Evolutionary conservation across 2,113 vertebrate species (phyloP).

Genomic region (Ia io): DNA sequence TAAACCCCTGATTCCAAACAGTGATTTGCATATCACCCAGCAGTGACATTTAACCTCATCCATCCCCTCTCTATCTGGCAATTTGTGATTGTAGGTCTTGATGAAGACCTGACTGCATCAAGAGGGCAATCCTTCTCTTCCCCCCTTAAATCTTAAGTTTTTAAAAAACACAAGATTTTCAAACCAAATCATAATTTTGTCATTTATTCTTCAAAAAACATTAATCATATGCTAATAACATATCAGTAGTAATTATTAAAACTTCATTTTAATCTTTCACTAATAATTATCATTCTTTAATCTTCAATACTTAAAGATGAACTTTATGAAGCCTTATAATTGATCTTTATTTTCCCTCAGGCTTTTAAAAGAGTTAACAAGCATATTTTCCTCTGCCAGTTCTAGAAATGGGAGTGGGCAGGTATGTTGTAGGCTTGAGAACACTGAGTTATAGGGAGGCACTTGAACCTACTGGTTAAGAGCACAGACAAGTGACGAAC

Average conservation of each 20-base stretch:
- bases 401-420: background rate
- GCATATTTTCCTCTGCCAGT: background rate
- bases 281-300: background rate
- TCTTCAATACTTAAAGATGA: background rate
- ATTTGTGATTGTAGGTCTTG: background rate
- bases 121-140: background rate
- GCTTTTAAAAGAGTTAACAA: background rate
- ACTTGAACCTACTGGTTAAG: background rate
- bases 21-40: background rate
- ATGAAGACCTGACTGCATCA: background rate
- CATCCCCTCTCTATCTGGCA: background rate
- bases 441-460: background rate
- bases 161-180: background rate
- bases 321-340: background rate
- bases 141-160: background rate
- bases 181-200: background rate
- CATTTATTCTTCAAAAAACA: background rate
- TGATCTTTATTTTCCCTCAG: background rate
- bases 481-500: background rate
- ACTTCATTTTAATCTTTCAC: background rate
- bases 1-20: background rate
- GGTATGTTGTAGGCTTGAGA: background rate
- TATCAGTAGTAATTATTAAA: background rate
- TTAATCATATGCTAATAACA: background rate
- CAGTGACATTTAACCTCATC: background rate